Base-by-base conservation (phyloP, 2,888 invertebrate species). In the Bruchidius siliquastri region DNA sequence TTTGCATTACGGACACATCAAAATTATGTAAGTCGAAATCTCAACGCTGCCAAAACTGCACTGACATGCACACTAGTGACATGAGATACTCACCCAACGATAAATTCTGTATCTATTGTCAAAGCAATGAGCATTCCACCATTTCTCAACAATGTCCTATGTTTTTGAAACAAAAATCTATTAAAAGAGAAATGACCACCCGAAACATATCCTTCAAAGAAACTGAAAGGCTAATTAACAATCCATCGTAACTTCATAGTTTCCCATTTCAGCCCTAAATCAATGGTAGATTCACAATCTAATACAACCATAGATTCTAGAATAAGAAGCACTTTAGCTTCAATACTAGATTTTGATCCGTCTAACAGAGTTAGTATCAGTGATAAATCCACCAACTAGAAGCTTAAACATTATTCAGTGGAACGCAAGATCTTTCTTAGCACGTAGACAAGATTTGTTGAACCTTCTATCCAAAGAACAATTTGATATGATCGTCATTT, bases 1-100 rank as follows among this genome's bases (percentile, higher is more conserved):
- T 21, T 22, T 72, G 22, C 26, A 21, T 22, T 72, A 72, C 49
- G 72, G 70, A 6, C 70, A 72, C 72, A 21, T 20, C 49, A 8
- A 69, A 70, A 70, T 26, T 70, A 66, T 72, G 66, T 2, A 49
- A 72, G 22, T 26, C n/a, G 22, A 21, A 70, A 66, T 20, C 21
- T 20, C 20, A 72, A 70, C 67, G 72, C 4, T 71, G 71, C 66
- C 30, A 71, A 71, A 66, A n/a, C 2, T 71, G 71, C 22, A 22
- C 49, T 32, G 71, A 71, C 32, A 49, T 21, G 8, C 66, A 71
- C 20, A 66, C 20, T 1, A 71, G 2, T 20, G 66, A 66, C 71
- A 18, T 49, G 0, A 6, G 13, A 1, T 71, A 66, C 21, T 18
- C 18, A 71, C 20, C 71, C 20, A 20, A 32, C 18, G 20, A 71